A percentile compares a stretch with the other conserved stretches of the same genome.
phyloP scores from a whole-genome alignment of 37 sponge, comb jelly and placozoan genomes.

The Dysidea cf. avara region DNA sequence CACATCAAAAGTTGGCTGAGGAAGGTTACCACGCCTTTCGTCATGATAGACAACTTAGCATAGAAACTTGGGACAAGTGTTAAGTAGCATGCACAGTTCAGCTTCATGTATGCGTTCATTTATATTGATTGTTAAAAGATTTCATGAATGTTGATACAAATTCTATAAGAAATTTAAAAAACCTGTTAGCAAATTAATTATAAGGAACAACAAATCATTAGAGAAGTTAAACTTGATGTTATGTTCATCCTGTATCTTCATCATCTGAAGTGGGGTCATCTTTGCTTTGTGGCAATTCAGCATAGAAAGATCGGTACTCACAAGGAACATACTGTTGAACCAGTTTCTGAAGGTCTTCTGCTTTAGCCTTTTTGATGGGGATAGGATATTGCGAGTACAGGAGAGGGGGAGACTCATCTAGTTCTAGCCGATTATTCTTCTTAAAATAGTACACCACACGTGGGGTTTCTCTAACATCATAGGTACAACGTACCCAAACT shows the following conservation, averaged over 20 bases:
- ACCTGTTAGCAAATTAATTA: no score
- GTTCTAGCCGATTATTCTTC: not conserved
- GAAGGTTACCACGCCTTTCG: conserved; percentile 17
- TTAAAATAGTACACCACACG: not conserved
- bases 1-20: conserved; percentile 15
- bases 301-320: conserved; percentile 38
- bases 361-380: conserved; percentile 45
- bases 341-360: conserved; percentile 37
- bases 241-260: not conserved
- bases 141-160: no score
- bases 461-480: conserved; percentile 2
- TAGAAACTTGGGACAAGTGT: not conserved
- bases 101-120: not conserved
- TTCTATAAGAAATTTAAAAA: no score
- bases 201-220: no score
- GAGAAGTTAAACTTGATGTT: not conserved
- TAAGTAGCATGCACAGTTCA: not conserved
- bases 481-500: conserved; percentile 16
- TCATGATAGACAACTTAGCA: conserved; percentile 13
- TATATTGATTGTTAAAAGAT: not conserved
- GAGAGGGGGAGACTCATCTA: not conserved
- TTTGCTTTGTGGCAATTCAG: conserved; percentile 11
- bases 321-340: conserved; percentile 22
- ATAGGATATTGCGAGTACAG: conserved; percentile 16
- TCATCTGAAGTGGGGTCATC: conserved; percentile 16